Conservation (phyloP, 2,797 vertebrate species). For the Avahi laniger region DNA sequence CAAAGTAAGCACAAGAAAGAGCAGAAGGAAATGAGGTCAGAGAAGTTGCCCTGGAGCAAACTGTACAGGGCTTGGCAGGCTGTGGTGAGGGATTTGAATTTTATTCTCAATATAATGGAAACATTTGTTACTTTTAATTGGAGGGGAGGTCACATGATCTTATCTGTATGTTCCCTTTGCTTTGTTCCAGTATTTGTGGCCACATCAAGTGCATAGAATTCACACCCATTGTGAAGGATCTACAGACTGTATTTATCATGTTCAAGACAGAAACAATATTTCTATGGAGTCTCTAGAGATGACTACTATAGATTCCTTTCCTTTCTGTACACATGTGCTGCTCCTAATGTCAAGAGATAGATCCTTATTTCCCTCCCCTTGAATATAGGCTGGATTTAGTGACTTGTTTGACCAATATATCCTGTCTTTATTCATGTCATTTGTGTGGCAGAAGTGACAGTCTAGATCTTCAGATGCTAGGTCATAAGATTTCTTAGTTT, state of each 20-base stretch:
- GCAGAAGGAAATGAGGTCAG: not conserved
- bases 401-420: not conserved
- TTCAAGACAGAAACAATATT: not conserved
- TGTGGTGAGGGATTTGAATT: not conserved
- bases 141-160: not conserved
- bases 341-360: not conserved
- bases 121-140: not conserved
- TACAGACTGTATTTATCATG: not conserved
- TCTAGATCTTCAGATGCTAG: not conserved
- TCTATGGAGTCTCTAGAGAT: not conserved
- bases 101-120: not conserved
- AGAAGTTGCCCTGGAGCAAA: not conserved
- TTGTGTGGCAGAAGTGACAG: not conserved
- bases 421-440: not conserved
- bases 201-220: not conserved
- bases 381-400: not conserved
- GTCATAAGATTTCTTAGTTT: not conserved
- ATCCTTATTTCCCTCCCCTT: not conserved
- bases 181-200: not conserved
- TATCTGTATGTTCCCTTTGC: not conserved
- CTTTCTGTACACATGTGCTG: not conserved
- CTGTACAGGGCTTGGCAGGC: not conserved
- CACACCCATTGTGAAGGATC: not conserved
- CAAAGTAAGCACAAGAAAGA: not conserved
- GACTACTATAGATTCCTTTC: not conserved